Evolutionary conservation across 1,140 invertebrate genomes (phyloP).

Genomic region (Achatina immaculata): DNA sequence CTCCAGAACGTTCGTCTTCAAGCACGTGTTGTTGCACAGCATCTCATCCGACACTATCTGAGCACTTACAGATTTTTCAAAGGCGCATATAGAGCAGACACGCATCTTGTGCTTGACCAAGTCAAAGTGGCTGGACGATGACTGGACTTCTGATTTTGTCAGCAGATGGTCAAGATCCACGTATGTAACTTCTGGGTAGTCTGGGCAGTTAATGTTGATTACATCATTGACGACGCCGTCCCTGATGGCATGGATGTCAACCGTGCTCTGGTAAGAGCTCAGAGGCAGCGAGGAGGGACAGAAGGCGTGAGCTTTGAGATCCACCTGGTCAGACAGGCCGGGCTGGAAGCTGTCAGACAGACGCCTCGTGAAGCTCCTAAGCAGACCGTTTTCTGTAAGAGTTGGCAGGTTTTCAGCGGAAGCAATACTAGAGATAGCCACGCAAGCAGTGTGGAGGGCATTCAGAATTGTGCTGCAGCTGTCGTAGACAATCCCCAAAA

Average conservation of each 20-base stretch:
- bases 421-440: conserved; percentile 26
- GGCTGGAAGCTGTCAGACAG: conserved; percentile 34
- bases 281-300: conserved; percentile 41
- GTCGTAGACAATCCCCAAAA: conserved; percentile 37
- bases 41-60: conserved; percentile 38
- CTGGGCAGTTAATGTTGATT: conserved; percentile 45
- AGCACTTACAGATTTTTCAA: conserved; percentile 39
- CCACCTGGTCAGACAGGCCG: not conserved
- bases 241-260: conserved; percentile 21
- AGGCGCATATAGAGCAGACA: conserved; percentile 46
- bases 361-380: conserved; percentile 10
- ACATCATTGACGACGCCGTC: conserved; percentile 30
- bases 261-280: conserved; percentile 38
- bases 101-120: conserved; percentile 41
- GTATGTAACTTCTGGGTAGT: conserved; percentile 46
- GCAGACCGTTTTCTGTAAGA: not conserved
- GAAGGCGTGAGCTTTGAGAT: conserved; percentile 42
- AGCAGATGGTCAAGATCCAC: conserved; percentile 39
- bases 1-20: conserved; percentile 7
- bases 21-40: conserved; percentile 45
- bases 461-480: conserved; percentile 41
- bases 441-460: conserved; percentile 39
- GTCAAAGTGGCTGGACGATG: conserved; percentile 28
- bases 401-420: conserved; percentile 24
- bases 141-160: not conserved